Percentiles rank a stretch among this genome's conserved stretches.
phyloP scores from a whole-genome alignment of 2,113 vertebrate genomes.

The Microcebus lehilahytsara region DNA sequence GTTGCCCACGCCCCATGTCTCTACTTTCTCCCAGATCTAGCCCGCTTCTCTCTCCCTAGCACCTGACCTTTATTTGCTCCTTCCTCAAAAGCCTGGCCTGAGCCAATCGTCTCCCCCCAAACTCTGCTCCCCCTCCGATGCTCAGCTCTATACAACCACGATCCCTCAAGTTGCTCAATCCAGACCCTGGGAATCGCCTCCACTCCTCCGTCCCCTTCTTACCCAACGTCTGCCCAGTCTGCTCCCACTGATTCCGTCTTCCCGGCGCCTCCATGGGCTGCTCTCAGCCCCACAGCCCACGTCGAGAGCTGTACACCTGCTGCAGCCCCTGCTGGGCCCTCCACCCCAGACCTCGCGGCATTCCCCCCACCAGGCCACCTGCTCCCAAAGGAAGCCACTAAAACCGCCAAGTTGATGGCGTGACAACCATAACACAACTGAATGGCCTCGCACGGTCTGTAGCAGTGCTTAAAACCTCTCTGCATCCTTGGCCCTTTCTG shows the following conservation, averaged over 20 bases:
- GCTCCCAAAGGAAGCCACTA: neutral
- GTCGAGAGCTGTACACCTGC: accelerated
- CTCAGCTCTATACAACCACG: neutral
- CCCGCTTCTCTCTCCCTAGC: neutral
- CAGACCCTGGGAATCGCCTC: neutral
- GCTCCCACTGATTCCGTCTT: accelerated
- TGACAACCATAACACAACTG: neutral
- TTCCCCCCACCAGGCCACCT: no score
- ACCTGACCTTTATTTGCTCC: accelerated
- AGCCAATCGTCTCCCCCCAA: accelerated
- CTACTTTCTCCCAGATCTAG: neutral
- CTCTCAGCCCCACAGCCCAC: neutral
- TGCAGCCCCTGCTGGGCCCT: no score
- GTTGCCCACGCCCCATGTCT: neutral
- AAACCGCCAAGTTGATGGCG: no score
- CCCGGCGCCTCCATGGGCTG: accelerated
- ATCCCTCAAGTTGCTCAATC: accelerated
- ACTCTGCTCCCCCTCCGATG: neutral
- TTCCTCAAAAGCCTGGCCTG: accelerated
- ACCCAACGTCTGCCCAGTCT: accelerated
- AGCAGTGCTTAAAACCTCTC: neutral
- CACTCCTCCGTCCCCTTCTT: accelerated
- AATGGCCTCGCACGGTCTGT: neutral
- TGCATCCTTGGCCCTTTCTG: no score
- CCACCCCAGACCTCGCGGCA: neutral